Evolutionary conservation across 2,888 invertebrate genomes (phyloP).

Genomic region (Nomada ferruginata): DNA sequence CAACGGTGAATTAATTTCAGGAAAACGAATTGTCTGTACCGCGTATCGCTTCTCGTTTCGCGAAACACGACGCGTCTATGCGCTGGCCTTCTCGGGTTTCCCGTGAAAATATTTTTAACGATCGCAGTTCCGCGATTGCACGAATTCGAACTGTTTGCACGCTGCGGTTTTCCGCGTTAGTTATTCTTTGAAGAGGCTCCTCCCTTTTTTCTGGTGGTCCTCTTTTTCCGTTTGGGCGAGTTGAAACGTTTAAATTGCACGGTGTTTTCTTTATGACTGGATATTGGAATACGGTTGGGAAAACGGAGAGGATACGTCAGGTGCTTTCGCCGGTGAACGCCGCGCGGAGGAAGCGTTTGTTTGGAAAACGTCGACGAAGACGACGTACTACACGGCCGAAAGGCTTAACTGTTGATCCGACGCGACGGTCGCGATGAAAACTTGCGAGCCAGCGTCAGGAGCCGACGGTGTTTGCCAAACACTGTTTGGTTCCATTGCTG

Average conservation of each 20-base stretch:
- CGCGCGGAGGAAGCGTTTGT: background rate
- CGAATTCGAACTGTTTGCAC: background rate
- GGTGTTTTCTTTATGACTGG: background rate
- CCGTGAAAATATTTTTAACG: background rate
- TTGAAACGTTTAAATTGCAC: background rate
- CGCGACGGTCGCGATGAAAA: conserved; percentile 20
- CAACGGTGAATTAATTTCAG: conserved; percentile 30
- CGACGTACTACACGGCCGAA: background rate
- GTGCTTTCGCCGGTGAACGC: background rate
- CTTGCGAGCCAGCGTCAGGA: conserved; percentile 1
- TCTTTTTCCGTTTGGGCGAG: no score
- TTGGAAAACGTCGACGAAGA: conserved; percentile 13
- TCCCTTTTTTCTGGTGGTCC: no score
- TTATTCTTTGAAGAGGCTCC: background rate
- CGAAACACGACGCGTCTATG: no score
- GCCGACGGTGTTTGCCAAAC: conserved; percentile 14
- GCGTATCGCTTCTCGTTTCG: no score
- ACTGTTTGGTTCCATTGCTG: background rate
- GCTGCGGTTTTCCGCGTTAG: background rate
- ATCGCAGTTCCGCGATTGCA: background rate
- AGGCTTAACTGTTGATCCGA: conserved; percentile 29
- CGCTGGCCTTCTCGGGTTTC: background rate
- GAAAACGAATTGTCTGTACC: conserved; percentile 12
- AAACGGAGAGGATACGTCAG: conserved; percentile 1
- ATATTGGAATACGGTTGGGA: background rate